Conservation (phyloP, 2,797 vertebrate genomes). For the Rhynchotus rufescens region DNA sequence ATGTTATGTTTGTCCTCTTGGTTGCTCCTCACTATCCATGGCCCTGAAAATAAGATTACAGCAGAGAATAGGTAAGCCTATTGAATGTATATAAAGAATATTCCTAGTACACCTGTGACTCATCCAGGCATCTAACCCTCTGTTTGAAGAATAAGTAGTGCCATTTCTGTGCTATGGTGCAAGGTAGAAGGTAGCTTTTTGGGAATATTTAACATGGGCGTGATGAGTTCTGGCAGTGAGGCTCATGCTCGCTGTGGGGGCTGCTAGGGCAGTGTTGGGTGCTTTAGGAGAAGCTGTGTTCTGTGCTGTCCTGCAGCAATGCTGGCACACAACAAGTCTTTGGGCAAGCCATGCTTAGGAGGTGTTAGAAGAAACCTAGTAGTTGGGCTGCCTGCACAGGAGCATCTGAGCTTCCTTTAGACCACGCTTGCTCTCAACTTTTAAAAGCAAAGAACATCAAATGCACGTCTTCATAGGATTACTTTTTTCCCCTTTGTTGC, state of each 20-base stretch:
- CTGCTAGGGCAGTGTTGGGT: background rate
- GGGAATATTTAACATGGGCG: background rate
- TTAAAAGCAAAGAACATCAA: background rate
- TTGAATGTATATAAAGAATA: background rate
- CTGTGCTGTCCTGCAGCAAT: background rate
- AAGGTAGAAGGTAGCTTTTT: background rate
- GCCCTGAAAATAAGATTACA: background rate
- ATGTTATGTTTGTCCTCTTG: background rate
- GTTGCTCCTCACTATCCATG: background rate
- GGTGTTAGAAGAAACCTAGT: background rate
- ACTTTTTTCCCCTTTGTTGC: accelerated
- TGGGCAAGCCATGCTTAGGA: background rate
- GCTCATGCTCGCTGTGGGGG: background rate
- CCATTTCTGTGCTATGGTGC: background rate
- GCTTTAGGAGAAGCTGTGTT: background rate
- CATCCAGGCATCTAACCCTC: background rate
- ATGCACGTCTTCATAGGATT: background rate
- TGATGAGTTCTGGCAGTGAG: background rate
- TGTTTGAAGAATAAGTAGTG: background rate
- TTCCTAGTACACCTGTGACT: background rate
- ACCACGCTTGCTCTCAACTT: background rate
- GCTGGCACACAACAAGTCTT: background rate
- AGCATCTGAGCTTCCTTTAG: background rate
- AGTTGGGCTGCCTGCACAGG: background rate
- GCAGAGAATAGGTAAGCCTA: background rate